Base-by-base conservation (phyloP, 2,797 vertebrate genomes). In the Acanthopagrus latus region DNA sequence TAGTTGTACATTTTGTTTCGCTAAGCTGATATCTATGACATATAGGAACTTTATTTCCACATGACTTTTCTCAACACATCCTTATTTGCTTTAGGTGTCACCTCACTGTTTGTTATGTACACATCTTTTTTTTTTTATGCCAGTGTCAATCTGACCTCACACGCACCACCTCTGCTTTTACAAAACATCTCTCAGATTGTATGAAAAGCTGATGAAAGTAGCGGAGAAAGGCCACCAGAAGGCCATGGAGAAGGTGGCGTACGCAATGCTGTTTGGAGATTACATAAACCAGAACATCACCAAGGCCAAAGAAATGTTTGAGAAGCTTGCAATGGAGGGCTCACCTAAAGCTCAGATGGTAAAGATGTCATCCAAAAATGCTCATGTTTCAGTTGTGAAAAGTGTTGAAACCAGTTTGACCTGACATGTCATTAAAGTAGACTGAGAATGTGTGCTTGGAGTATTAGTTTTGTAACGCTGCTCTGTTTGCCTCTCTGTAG, bases 321-420 rank as follows among this genome's bases (percentile, higher is more conserved):
- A 98, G 94, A 98, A 96, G 81, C 93, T 99, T 21, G 96, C 96
- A 0, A 90, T 97, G 43, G 97, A 98, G 62, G 98, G 98, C 11
- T 99, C 97, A 38, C 97, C 98, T 21, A 98, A 97, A 94, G 97
- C 97, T 38, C 98, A 99, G 84, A 97, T 92, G 91, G 98, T 99
- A 95, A 83, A 83, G 86, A 46, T n/a, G 8, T 21, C 25, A 1
- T n/a, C 0, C 11, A 33, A 47, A 47, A 64, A 65, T 69, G 21
- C 17, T 21, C 21, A 43, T 18, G 12, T 18, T 0, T 47, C 23
- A 41, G 14, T 33, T 52, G 5, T 51, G 33, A 0, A 64, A 43
- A 50, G 17, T 58, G 25, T 65, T 44, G 23, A 58, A 64, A 25
- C 10, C n/a, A 33, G 41, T 70, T 38, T 58, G 18, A 38, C 2